Conservation (phyloP, 2,888 invertebrate genomes). For the Drosophila prostipennis region DNA sequence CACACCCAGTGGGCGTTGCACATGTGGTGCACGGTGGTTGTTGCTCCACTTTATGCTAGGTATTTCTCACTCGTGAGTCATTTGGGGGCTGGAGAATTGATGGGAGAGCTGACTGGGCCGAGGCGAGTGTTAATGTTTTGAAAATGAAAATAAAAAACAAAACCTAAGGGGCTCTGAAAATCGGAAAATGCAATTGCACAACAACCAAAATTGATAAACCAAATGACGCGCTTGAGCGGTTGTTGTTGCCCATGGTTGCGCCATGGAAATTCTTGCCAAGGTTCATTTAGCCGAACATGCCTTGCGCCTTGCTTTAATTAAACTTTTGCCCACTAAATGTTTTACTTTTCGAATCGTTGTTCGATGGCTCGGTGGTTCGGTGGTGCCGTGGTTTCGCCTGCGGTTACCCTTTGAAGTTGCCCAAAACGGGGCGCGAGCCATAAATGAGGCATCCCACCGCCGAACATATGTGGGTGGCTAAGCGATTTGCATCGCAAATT, state of each 20-base stretch:
- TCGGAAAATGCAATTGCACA: conserved; percentile 27
- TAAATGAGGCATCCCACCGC: conserved; percentile 32
- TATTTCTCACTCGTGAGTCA: conserved; percentile 52
- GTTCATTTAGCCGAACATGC: conserved; percentile 48
- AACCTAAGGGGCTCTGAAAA: conserved; percentile 5
- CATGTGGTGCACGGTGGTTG: conserved; percentile 19
- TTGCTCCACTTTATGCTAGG: conserved; percentile 53
- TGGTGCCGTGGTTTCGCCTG: neutral
- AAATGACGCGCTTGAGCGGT: conserved; percentile 42
- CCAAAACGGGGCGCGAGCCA: conserved; percentile 16
- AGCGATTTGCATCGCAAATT: conserved; percentile 25
- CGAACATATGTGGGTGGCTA: conserved; percentile 10
- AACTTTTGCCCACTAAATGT: conserved; percentile 36
- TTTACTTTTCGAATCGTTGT: conserved; percentile 18
- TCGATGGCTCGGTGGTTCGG: neutral
- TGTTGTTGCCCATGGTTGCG: conserved; percentile 26
- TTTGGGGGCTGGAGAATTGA: conserved; percentile 51
- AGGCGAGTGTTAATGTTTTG: conserved; percentile 8
- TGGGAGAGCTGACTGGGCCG: neutral
- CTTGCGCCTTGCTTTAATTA: conserved; percentile 41
- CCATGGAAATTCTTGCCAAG: conserved; percentile 62
- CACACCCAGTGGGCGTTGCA: conserved; percentile 75
- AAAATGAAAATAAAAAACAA: neutral
- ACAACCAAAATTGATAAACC: conserved; percentile 44
- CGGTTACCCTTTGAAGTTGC: conserved; percentile 36